Percentiles rank a stretch among this genome's conserved stretches.
Conservation (phyloP, 2,113 vertebrate species). For the Hiodon alosoides region DNA sequence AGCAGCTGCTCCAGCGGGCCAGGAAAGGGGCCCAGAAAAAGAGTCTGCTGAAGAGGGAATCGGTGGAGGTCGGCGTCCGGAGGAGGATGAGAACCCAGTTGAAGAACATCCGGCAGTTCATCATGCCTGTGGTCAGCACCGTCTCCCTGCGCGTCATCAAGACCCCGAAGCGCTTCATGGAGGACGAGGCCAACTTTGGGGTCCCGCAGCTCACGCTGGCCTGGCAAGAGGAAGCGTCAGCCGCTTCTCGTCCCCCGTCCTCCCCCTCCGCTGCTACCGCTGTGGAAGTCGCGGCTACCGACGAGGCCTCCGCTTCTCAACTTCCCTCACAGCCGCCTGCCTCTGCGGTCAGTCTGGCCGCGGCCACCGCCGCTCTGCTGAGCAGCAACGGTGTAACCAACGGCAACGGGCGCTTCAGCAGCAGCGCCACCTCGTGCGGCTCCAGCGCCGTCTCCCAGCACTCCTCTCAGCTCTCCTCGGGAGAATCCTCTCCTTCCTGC, state of each 20-base stretch:
- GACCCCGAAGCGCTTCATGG: conserved; percentile 94
- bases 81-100: conserved; percentile 83
- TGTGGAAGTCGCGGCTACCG: conserved; percentile 9
- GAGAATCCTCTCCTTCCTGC: conserved; percentile 91
- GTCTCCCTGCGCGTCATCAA: conserved; percentile 95
- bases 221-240: conserved; percentile 54
- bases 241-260: conserved; percentile 44
- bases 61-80: conserved; percentile 64
- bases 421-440: conserved; percentile 82
- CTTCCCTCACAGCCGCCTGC: conserved; percentile 36
- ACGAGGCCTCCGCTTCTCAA: conserved; percentile 45
- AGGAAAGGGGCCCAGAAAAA: conserved; percentile 71
- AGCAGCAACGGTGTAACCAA: conserved; percentile 53
- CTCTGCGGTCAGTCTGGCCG: conserved; percentile 51
- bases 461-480: conserved; percentile 93
- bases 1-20: conserved; percentile 90
- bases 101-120: conserved; percentile 96
- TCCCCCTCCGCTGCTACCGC: conserved; percentile 44
- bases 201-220: conserved; percentile 77
- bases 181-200: conserved; percentile 83
- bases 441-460: conserved; percentile 91
- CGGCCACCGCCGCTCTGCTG: conserved; percentile 20
- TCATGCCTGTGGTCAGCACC: conserved; percentile 96
- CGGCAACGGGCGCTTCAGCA: conserved; percentile 79
- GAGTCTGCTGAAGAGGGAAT: conserved; percentile 18